Evolutionary conservation across 2,113 vertebrate species (phyloP), one percentile per base, ranked within the genome.

Genomic region (Zootoca vivipara): DNA sequence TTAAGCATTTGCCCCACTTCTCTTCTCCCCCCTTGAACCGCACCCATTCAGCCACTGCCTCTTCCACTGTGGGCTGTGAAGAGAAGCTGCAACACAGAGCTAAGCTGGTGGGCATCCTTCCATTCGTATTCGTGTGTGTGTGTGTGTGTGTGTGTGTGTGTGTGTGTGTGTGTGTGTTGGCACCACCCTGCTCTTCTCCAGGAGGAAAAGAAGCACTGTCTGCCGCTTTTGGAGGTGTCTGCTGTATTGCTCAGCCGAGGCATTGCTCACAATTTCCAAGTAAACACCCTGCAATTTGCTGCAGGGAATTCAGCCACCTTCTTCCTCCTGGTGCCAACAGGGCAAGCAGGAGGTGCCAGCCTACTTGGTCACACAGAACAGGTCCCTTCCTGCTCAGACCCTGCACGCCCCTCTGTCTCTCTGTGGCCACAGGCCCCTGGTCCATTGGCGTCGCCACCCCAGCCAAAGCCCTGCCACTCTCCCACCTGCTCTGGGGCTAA

Each of bases 401-500:
- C 5, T 1, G 2, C 5, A 26, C 4, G 30, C 35, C 33, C 4
- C 3, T 13, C 1, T 15, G n/a, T 38, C 15, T 7, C 1, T 3
- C 26, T 24, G 67, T 4, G 65, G 24, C 2, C 7, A 15, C 46
- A 42, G 64, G 15, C 26, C 40, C 9, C 84, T 46, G 24, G 13
- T 4, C 22, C 6, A 33, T 38, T 26, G 35, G 46, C 26, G 28
- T n/a, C 70, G 33, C 56, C 69, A 78, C 58, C 88, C 73, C 30
- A 1, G 78, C 86, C 78, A 56, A 77, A 80, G 75, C 82, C 70
- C 79, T 16, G 56, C 82, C 18, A 16, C 33, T 38, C 85, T 52
- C 0, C 18, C 6, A 42, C 5, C 33, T 20, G 1, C 78, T 77
- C 84, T 0, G 1, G 56, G 89, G 90, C 90, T 95, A 95, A 96